Evolutionary conservation across 2,888 invertebrate species (phyloP).

Genomic region (Polydesmus complanatus): DNA sequence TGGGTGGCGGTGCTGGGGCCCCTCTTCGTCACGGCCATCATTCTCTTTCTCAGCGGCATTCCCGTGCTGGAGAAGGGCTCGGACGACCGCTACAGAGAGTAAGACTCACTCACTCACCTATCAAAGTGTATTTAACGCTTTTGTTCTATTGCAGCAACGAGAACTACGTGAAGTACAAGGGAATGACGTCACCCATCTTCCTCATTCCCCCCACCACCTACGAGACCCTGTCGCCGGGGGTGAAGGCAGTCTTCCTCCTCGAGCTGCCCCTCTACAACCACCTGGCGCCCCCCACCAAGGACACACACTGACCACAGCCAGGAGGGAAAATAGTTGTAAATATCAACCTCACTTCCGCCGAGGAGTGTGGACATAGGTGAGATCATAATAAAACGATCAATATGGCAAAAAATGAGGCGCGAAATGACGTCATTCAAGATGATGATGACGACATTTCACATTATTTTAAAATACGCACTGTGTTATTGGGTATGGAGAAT

Average conservation of each 20-base stretch:
- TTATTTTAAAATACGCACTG: too few relatives aligned
- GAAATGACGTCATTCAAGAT: too few relatives aligned
- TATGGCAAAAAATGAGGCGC: too few relatives aligned
- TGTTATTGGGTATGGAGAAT: too few relatives aligned
- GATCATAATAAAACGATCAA: too few relatives aligned
- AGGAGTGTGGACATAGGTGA: too few relatives aligned
- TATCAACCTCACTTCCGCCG: too few relatives aligned
- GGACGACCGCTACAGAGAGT: slow-evolving; percentile 75
- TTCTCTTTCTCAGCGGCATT: slow-evolving; percentile 79
- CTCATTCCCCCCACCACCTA: slow-evolving; percentile 77
- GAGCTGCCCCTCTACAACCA: slow-evolving; percentile 73
- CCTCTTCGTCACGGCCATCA: slow-evolving; percentile 70
- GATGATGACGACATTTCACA: too few relatives aligned
- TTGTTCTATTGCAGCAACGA: slow-evolving; percentile 46
- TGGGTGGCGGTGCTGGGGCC: slow-evolving; percentile 78
- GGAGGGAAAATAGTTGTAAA: too few relatives aligned
- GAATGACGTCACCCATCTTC: slow-evolving; percentile 73
- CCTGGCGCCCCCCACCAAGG: too few relatives aligned
- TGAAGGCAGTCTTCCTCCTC: slow-evolving; percentile 73
- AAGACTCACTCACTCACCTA: slow-evolving; percentile 21
- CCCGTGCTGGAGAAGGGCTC: slow-evolving; percentile 73
- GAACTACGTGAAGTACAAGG: slow-evolving; percentile 74
- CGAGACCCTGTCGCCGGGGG: slow-evolving; percentile 64
- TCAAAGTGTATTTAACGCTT: neutral
- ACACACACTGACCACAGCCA: too few relatives aligned